These are phyloP conservation scores for Chloroclysta siterata DNA, from an alignment of 2,888 invertebrate species.

Conservation along the genomic window DNA sequence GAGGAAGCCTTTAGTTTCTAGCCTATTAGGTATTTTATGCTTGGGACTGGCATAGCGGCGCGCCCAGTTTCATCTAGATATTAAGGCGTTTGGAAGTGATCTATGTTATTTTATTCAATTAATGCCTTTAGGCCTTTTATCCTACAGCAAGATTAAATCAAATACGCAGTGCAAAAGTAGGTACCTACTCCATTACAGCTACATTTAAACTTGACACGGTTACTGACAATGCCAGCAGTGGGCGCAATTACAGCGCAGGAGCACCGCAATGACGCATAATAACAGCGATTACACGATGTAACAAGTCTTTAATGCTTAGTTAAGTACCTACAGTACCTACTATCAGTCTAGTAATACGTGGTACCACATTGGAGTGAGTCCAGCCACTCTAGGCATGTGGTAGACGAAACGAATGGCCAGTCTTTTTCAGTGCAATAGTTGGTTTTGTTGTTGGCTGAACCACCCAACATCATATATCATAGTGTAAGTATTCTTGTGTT, in stretches of 20 bases:
- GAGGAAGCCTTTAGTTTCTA: no score
- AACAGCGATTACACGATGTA: conserved; percentile 42
- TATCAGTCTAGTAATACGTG: not conserved
- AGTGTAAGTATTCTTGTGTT: no score
- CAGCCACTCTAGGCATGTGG: not conserved
- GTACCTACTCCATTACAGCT: not conserved
- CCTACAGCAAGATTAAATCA: not conserved
- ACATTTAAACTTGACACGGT: conserved; percentile 47
- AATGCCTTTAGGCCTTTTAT: no score
- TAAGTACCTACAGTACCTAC: not conserved
- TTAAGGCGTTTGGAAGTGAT: no score
- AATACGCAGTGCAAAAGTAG: not conserved
- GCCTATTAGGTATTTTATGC: no score
- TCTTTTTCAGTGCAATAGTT: no score
- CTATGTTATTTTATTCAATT: no score
- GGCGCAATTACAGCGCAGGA: conserved; percentile 41
- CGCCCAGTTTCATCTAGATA: no score
- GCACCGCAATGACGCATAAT: conserved; percentile 36
- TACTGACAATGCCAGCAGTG: conserved; percentile 43
- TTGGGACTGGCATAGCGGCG: no score
- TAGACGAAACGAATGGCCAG: no score
- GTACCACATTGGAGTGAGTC: not conserved
- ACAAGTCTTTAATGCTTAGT: conserved; percentile 34
- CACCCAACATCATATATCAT: no score
- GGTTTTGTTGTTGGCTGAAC: no score